Evolutionary conservation across 2,888 invertebrate genomes (phyloP).

Genomic region (Cryptosula pallasiana): DNA sequence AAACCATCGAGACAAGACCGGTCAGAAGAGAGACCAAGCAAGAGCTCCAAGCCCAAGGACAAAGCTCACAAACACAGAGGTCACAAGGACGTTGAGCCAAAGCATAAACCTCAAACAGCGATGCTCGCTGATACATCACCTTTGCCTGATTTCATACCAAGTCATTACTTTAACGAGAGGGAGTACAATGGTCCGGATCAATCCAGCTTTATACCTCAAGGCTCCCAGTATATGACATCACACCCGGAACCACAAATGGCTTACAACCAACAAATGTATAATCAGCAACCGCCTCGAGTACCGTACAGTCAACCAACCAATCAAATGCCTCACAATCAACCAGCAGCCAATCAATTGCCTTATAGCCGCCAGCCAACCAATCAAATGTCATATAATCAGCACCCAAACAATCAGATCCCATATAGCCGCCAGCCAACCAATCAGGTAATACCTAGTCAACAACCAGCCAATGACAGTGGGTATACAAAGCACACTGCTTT

Average conservation of each 20-base stretch:
- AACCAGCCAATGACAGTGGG: background rate
- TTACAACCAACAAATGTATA: conserved; percentile 6
- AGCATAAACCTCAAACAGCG: background rate
- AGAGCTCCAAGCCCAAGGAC: background rate
- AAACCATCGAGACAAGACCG: background rate
- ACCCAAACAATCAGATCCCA: background rate
- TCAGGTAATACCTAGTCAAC: background rate
- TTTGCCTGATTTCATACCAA: conserved; percentile 16
- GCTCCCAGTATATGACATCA: background rate
- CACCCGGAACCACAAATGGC: background rate
- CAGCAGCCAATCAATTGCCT: background rate
- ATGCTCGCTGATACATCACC: background rate
- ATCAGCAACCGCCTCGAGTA: too few relatives aligned
- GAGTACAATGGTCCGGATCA: background rate
- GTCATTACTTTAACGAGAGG: background rate
- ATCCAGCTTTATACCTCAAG: background rate
- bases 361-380: background rate
- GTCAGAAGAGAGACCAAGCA: background rate
- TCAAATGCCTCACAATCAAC: background rate
- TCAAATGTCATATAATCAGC: background rate
- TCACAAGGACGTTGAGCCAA: background rate
- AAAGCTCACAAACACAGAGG: background rate
- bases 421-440: background rate
- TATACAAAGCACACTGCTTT: background rate
- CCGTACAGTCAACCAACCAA: background rate